A percentile compares a stretch with the other conserved stretches of the same genome.
These are phyloP conservation scores for Camponotus floridanus DNA, from an alignment of 1,140 invertebrate genomes.

Conservation along the genomic window DNA sequence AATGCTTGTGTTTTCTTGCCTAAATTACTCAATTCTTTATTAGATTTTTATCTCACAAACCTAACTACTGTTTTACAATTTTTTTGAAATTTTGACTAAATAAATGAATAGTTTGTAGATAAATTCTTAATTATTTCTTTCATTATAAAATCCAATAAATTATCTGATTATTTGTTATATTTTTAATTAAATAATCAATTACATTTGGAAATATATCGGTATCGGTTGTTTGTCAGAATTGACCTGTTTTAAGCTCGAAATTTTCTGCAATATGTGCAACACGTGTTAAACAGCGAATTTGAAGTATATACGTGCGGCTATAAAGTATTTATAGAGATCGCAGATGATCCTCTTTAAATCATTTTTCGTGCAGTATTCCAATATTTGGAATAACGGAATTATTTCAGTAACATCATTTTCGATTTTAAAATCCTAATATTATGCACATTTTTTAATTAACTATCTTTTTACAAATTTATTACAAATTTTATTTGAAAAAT, in stretches of 20 bases:
- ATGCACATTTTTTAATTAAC: background rate
- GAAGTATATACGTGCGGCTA: slow-evolving; percentile 19
- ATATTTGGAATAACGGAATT: background rate
- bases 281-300: slow-evolving; percentile 46
- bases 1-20: too few species aligned
- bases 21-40: too few species aligned
- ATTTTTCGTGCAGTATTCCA: background rate
- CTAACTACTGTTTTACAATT: too few species aligned
- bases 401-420: background rate
- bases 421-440: background rate
- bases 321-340: slow-evolving; percentile 46
- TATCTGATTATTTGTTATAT: background rate
- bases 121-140: background rate
- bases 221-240: background rate
- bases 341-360: slow-evolving; percentile 40
- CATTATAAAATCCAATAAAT: background rate
- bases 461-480: background rate
- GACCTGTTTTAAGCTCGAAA: slow-evolving; percentile 31
- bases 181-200: background rate
- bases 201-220: background rate
- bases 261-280: slow-evolving; percentile 44
- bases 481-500: background rate
- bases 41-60: too few species aligned
- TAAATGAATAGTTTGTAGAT: background rate
- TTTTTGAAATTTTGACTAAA: too few species aligned